Percentiles rank a stretch among this genome's conserved stretches.
Evolutionary conservation across 2,797 vertebrate genomes (phyloP).

Genomic region (Fundulus diaphanus): DNA sequence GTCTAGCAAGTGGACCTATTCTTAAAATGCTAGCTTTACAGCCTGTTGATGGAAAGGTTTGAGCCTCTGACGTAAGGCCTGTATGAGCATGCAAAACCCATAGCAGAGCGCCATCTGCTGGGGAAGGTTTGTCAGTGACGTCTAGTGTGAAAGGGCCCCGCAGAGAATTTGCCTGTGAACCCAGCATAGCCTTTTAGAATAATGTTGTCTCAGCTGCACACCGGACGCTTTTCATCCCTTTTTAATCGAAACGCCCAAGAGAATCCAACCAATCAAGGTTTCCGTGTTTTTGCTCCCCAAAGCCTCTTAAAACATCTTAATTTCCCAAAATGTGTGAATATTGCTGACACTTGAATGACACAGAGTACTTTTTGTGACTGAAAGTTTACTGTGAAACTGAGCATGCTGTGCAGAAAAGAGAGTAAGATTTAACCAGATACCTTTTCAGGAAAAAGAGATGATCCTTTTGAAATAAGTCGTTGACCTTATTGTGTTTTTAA

Average conservation of each 20-base stretch:
- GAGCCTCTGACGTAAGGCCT: slow-evolving; percentile 36
- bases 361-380: slow-evolving; percentile 68
- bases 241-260: slow-evolving; percentile 43
- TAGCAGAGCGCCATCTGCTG: slow-evolving; percentile 72
- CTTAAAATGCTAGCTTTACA: slow-evolving; percentile 37
- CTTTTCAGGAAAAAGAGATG: slow-evolving; percentile 48
- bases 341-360: slow-evolving; percentile 75
- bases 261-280: slow-evolving; percentile 33
- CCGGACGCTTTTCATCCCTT: slow-evolving; percentile 31
- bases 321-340: slow-evolving; percentile 53
- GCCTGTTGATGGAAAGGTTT: slow-evolving; percentile 37
- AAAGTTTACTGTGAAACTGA: slow-evolving; percentile 81
- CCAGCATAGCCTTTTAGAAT: slow-evolving; percentile 51
- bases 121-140: slow-evolving; percentile 37
- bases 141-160: slow-evolving; percentile 15
- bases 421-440: slow-evolving; percentile 45
- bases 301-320: slow-evolving; percentile 62
- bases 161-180: slow-evolving; percentile 29
- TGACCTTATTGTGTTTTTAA: slow-evolving; percentile 50
- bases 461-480: slow-evolving; percentile 69
- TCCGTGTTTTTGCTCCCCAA: slow-evolving; percentile 45
- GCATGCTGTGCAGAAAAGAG: slow-evolving; percentile 67
- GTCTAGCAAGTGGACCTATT: slow-evolving; percentile 69
- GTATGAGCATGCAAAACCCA: slow-evolving; percentile 52
- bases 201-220: slow-evolving; percentile 56